Conservation (phyloP, 92 coral and sea anemone species). For the Ricordea florida region DNA sequence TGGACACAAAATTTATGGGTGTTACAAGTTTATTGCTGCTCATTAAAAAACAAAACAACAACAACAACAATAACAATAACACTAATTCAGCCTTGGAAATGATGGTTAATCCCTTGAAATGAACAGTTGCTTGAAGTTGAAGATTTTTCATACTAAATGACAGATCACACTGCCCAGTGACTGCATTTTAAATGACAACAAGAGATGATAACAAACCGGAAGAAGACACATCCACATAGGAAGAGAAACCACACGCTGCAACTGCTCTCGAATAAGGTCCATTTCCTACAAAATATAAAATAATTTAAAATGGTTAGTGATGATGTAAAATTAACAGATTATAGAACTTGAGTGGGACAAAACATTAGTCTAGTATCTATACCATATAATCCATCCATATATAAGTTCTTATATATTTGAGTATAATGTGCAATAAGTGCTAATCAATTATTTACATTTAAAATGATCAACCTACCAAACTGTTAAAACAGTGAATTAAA, state of each 20-base stretch:
- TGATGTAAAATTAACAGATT: too few species aligned
- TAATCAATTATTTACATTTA: not conserved
- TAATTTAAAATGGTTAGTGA: not conserved
- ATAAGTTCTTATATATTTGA: not conserved
- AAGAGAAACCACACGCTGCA: conserved; percentile 91
- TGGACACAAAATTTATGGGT: too few species aligned
- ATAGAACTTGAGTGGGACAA: too few species aligned
- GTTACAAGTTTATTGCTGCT: too few species aligned
- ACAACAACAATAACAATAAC: not conserved
- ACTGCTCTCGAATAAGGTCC: conserved; percentile 95
- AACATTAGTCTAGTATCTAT: too few species aligned
- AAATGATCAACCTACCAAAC: conserved; percentile 74
- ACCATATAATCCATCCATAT: too few species aligned
- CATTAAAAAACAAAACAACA: not conserved
- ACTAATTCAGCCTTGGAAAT: not conserved
- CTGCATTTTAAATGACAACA: too few species aligned
- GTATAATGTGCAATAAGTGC: not conserved
- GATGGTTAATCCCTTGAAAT: too few species aligned
- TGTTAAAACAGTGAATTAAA: conserved; percentile 94
- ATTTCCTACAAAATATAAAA: conserved; percentile 71
- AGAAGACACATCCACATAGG: conserved; percentile 92
- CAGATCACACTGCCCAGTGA: too few species aligned
- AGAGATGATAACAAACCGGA: conserved; percentile 66
- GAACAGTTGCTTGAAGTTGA: too few species aligned
- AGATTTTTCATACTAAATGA: too few species aligned